Evolutionary conservation across 2,888 invertebrate species (phyloP), one percentile per base, ranked within the genome.

Genomic region (Colletes collaris): DNA sequence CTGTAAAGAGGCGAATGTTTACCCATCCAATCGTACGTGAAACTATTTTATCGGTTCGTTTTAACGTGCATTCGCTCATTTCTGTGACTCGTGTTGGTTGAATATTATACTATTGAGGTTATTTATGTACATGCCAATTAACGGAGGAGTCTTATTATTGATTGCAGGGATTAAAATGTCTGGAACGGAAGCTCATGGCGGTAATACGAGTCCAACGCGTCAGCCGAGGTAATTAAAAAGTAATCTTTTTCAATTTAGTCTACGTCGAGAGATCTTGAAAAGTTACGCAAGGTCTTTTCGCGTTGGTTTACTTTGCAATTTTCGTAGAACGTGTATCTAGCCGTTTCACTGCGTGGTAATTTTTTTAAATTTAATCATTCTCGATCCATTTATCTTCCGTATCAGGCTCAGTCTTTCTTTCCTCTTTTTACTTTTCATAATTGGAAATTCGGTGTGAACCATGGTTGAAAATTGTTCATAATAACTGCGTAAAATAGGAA

Each of bases 81-180:
- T n/a, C 44, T 27, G 10, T 13, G 16, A n/a, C n/a, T 35, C 16
- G 46, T 1, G n/a, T 6, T 4, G n/a, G 44, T 55, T 16, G 53
- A 53, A 53, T 8, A 8, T 53, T 59, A 4, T 5, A n/a, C 3
- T 8, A n/a, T 40, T 2, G n/a, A 37, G 8, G 8, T 37, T 2
- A 7, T 59, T 44, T 16, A 44, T n/a, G 35, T 16, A 10, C 0
- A 5, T 6, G 46, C 46, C 46, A 10, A 67, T 64, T 70, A 63
- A 79, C 55, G 46, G 52, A 16, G 56, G n/a, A 53, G 7, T 53
- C 70, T 35, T 66, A 37, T 69, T 55, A 50, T 60, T 70, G 68
- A 62, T 90, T 90, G 4, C 86, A 90, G 90, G 83, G 67, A 74
- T 74, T 86, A 89, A 86, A 79, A 91, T 91, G 91, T 90, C 91